A percentile compares a stretch with the other conserved stretches of the same genome.
phyloP scores from a whole-genome alignment of 2,797 vertebrate species.

The Clamator glandarius region DNA sequence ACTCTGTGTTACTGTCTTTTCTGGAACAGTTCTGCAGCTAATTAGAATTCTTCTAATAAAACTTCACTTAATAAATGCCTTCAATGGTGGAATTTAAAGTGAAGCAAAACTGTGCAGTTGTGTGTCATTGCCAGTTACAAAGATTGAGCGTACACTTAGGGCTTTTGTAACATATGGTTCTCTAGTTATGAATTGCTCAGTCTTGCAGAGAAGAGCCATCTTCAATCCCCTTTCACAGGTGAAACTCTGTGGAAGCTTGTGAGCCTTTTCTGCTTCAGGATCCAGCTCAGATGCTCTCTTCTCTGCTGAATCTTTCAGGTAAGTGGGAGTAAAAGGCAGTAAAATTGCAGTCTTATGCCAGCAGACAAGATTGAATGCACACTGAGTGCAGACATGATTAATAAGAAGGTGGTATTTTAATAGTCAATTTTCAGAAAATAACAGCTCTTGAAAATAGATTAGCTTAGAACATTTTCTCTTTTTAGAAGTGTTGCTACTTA shows the following conservation, averaged over 20 bases:
- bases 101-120: neutral
- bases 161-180: neutral
- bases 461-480: slow-evolving; percentile 39
- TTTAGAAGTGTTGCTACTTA: slow-evolving; percentile 30
- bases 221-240: neutral
- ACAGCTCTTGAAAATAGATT: slow-evolving; percentile 55
- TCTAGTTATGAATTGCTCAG: neutral
- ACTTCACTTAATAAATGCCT: neutral
- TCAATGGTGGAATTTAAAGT: neutral
- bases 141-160: neutral
- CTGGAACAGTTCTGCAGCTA: neutral
- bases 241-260: neutral
- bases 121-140: neutral
- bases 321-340: slow-evolving; percentile 64
- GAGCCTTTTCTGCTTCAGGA: neutral
- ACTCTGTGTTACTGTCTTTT: neutral
- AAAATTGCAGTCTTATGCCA: slow-evolving; percentile 59
- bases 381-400: slow-evolving; percentile 34
- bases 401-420: slow-evolving; percentile 64
- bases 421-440: slow-evolving; percentile 57
- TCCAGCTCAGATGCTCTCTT: neutral
- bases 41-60: neutral
- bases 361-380: slow-evolving; percentile 52
- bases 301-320: slow-evolving; percentile 8
- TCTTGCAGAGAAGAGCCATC: neutral